A percentile compares a stretch with the other conserved stretches of the same genome.
Conservation (phyloP, 2,797 vertebrate species). For the Enteromius treurensis region DNA sequence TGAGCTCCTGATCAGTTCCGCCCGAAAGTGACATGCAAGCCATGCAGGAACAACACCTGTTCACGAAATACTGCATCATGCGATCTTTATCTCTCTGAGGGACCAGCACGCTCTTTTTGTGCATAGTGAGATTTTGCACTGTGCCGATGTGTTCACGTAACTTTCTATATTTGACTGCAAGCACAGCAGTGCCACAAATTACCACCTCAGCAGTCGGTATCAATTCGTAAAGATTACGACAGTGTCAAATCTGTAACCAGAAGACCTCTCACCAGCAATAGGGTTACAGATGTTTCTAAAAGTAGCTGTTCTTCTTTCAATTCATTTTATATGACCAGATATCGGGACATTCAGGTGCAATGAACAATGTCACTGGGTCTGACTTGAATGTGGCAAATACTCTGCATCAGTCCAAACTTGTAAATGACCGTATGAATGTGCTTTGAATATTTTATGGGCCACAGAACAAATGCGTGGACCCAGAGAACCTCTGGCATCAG, state of each 20-base stretch:
- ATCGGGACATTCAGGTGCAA: background rate
- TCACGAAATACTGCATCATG: slow-evolving; percentile 51
- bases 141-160: slow-evolving; percentile 43
- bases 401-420: background rate
- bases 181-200: slow-evolving; percentile 43
- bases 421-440: slow-evolving; percentile 17
- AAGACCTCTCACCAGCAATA: slow-evolving; percentile 39
- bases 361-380: background rate
- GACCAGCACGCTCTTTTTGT: slow-evolving; percentile 45
- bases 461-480: slow-evolving; percentile 27
- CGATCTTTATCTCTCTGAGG: slow-evolving; percentile 42
- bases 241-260: slow-evolving; percentile 50
- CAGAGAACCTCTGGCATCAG: slow-evolving; percentile 18
- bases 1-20: slow-evolving; percentile 48
- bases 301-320: slow-evolving; percentile 3
- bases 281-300: slow-evolving; percentile 20
- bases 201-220: slow-evolving; percentile 45
- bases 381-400: background rate
- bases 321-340: background rate
- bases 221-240: slow-evolving; percentile 52
- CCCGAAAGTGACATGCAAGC: slow-evolving; percentile 33
- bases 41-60: slow-evolving; percentile 54
- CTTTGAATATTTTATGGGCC: slow-evolving; percentile 17
- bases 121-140: slow-evolving; percentile 50
- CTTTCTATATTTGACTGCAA: slow-evolving; percentile 51